A percentile compares a stretch with the other conserved stretches of the same genome.
Evolutionary conservation across 2,888 invertebrate species (phyloP).

Genomic region (Euphydryas editha): DNA sequence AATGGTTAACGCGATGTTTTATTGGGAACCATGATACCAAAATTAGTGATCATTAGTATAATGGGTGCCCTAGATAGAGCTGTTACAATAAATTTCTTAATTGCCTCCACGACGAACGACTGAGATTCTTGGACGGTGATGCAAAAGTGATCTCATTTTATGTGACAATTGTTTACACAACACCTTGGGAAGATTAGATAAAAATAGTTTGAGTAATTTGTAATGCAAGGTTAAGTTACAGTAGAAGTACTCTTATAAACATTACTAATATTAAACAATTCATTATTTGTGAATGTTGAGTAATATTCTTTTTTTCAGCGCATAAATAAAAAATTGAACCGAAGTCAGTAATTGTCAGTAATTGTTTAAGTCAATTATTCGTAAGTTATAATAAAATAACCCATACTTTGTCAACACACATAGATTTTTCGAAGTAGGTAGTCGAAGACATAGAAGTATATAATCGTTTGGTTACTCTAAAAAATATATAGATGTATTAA

Average conservation of each 20-base stretch:
- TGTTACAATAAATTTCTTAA: slow-evolving; percentile 79
- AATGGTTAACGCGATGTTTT: slow-evolving; percentile 38
- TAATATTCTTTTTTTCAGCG: no score
- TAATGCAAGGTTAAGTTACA: slow-evolving; percentile 22
- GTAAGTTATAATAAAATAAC: no score
- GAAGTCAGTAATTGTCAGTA: no score
- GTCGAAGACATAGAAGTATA: no score
- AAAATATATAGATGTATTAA: no score
- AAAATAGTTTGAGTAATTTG: slow-evolving; percentile 22
- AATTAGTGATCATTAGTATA: slow-evolving; percentile 75
- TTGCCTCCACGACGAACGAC: slow-evolving; percentile 65
- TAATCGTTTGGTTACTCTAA: no score
- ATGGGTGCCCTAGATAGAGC: slow-evolving; percentile 72
- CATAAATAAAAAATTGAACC: no score
- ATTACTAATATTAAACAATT: background rate
- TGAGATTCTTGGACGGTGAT: slow-evolving; percentile 75
- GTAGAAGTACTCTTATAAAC: background rate
- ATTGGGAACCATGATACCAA: slow-evolving; percentile 48
- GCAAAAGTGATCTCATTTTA: slow-evolving; percentile 70
- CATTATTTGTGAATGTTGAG: no score
- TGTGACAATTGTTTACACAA: slow-evolving; percentile 39
- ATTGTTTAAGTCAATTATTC: no score
- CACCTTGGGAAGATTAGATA: slow-evolving; percentile 32
- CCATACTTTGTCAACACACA: no score
- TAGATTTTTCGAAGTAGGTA: no score